Evolutionary conservation across 2,113 vertebrate species (phyloP), one percentile per base, ranked within the genome.

Genomic region (Megalops atlanticus): DNA sequence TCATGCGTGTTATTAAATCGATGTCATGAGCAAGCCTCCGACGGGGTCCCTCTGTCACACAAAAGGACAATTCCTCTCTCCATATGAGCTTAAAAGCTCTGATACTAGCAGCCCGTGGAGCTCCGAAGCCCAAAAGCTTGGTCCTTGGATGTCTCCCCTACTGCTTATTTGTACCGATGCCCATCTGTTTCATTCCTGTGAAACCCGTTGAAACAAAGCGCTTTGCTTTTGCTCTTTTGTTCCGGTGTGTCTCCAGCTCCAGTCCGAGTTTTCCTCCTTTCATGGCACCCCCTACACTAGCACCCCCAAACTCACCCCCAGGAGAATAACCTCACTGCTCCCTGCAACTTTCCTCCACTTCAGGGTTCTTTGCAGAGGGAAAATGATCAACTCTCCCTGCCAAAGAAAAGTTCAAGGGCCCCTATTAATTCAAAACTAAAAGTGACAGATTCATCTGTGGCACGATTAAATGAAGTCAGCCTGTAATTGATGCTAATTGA

Each of bases 401-500:
- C 92, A 95, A 92, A 85, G 91, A 89, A 94, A 94, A 95, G 94
- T 94, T 96, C 93, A 95, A 95, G 94, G 94, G 94, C 90, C 91
- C 92, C 92, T 93, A 94, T 96, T 95, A 95, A 95, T 95, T 95
- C 93, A 91, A 91, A 93, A 94, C 93, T 95, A 95, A 95, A 95
- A 95, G 95, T 95, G 93, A 95, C 94, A 94, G 94, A 95, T 95
- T 95, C 94, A 95, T 95, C 95, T 94, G 95, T 70, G 95, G 90
- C 91, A 94, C 93, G 95, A 95, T 96, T 95, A 95, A 94, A 96
- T 95, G 94, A 96, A 95, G 95, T 95, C 94, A 88, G 49, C 54
- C 71, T 78, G 93, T 95, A 95, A 95, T 95, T 95, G 95, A 95
- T 95, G 94, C 92, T 95, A 95, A 95, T 95, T 95, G 94, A 95